These are phyloP conservation scores for Papilio machaon DNA, from an alignment of 1,140 invertebrate species.

Conservation along the genomic window DNA sequence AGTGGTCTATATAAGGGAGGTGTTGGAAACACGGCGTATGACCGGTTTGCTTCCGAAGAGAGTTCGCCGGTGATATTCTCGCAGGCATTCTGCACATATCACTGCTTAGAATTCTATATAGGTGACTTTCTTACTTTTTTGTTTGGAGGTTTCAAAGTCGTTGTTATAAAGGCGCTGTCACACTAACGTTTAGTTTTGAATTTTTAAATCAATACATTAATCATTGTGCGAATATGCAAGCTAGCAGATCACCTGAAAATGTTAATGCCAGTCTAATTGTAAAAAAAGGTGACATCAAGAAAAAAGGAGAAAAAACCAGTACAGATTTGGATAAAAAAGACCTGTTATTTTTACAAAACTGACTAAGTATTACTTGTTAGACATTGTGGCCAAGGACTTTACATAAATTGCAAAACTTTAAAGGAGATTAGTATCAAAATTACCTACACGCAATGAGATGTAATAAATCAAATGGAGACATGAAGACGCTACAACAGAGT, in stretches of 20 bases:
- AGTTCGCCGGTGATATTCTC: constrained; percentile 27
- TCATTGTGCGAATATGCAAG: too few species aligned
- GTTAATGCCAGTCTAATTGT: too few species aligned
- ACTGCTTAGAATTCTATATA: constrained; percentile 27
- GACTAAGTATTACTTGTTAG: too few species aligned
- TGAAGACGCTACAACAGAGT: background rate
- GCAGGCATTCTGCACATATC: constrained; percentile 14
- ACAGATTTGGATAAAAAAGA: too few species aligned
- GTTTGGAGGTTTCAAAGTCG: constrained; percentile 10
- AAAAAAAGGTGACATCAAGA: too few species aligned
- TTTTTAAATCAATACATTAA: background rate
- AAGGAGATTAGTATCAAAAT: background rate
- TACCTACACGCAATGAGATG: background rate
- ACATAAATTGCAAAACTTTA: background rate
- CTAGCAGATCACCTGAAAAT: too few species aligned
- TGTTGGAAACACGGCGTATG: constrained; percentile 21
- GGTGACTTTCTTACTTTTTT: constrained; percentile 37
- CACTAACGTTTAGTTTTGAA: background rate
- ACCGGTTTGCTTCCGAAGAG: constrained; percentile 32
- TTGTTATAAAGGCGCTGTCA: background rate
- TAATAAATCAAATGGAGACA: background rate
- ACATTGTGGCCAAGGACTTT: background rate
- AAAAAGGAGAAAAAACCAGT: too few species aligned
- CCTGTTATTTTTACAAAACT: too few species aligned
- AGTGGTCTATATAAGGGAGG: constrained; percentile 25